phyloP scores from a whole-genome alignment of 2,797 vertebrate genomes.

The Poecilia velifera region DNA sequence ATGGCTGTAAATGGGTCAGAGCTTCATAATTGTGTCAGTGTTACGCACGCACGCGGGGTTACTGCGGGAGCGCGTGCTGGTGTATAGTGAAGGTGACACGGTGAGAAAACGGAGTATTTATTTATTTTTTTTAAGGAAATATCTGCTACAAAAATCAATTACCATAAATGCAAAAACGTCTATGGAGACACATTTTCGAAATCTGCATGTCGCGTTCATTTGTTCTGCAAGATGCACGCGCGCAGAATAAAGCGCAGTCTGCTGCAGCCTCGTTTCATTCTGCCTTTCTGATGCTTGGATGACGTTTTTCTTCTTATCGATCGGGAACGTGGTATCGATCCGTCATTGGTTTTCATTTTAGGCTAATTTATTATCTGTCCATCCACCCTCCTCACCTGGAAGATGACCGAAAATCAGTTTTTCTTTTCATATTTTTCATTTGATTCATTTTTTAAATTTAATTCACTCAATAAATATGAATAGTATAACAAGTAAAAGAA shows the following conservation, averaged over 20 bases:
- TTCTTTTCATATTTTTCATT: not conserved
- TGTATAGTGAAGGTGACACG: conserved; percentile 51
- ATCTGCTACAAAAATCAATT: not conserved
- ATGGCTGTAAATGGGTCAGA: conserved; percentile 53
- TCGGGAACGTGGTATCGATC: not conserved
- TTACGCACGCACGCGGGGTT: conserved; percentile 56
- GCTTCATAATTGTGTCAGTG: conserved; percentile 71
- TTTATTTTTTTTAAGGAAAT: not conserved
- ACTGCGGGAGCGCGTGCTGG: conserved; percentile 22
- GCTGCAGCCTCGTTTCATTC: not conserved
- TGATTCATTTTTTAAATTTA: too few species aligned
- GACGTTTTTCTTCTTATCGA: not conserved
- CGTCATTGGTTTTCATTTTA: not conserved
- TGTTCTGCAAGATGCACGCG: too few species aligned
- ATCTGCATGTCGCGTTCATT: not conserved
- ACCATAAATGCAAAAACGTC: not conserved
- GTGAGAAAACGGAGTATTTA: conserved; percentile 22
- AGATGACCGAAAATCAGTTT: not conserved
- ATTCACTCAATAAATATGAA: too few species aligned
- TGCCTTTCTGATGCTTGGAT: not conserved
- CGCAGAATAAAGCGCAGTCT: not conserved
- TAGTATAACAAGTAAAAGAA: too few species aligned
- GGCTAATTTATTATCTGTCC: not conserved
- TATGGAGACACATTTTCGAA: not conserved
- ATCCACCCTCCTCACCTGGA: not conserved